These are phyloP conservation scores for Eucera pruinosa DNA, from an alignment of 2,888 invertebrate species.

Conservation along the genomic window DNA sequence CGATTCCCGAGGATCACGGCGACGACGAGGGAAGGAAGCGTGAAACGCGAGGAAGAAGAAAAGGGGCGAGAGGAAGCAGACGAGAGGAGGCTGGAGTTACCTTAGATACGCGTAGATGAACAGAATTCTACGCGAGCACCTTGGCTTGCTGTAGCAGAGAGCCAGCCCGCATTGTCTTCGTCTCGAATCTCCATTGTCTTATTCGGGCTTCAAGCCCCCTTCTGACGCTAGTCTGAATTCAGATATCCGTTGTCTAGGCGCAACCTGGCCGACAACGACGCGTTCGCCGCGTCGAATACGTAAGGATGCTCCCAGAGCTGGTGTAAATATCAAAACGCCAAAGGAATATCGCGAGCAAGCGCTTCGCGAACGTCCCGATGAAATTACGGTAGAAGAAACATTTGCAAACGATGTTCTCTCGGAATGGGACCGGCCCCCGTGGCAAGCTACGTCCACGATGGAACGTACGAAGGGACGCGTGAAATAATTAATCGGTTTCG, in stretches of 20 bases:
- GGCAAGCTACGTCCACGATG: too few species aligned
- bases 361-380: not conserved
- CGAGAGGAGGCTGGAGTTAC: slow-evolving; percentile 22
- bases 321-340: not conserved
- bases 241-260: slow-evolving; percentile 53
- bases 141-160: slow-evolving; percentile 9
- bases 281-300: too few species aligned
- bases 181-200: slow-evolving; percentile 63
- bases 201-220: slow-evolving; percentile 38
- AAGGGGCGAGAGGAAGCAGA: not conserved
- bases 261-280: slow-evolving; percentile 14
- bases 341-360: not conserved
- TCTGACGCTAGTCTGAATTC: slow-evolving; percentile 49
- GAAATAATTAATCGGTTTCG: not conserved
- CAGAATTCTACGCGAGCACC: slow-evolving; percentile 51
- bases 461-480: too few species aligned
- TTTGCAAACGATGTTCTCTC: too few species aligned
- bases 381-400: too few species aligned
- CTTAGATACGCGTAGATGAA: slow-evolving; percentile 36
- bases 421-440: too few species aligned
- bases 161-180: slow-evolving; percentile 57
- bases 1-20: too few species aligned
- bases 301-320: slow-evolving; percentile 3
- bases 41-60: slow-evolving; percentile 1
- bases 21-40: not conserved